These are phyloP conservation scores for Danio kyathit DNA, from an alignment of 2,797 vertebrate species.

Conservation along the genomic window DNA sequence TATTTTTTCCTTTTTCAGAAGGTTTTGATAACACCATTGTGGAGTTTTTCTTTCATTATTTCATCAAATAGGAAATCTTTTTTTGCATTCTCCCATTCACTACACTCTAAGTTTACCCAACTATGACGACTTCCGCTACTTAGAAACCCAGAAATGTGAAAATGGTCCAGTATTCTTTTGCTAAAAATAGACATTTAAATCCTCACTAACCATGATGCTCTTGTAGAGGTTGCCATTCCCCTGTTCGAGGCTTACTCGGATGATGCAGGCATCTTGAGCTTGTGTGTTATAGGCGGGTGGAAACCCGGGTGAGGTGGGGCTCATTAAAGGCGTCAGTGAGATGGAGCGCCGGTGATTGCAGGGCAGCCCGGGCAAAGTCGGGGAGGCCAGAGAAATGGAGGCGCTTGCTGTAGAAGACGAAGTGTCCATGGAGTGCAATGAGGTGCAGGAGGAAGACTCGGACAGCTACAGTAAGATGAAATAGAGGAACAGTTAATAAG, in stretches of 20 bases:
- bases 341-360: slow-evolving; percentile 80
- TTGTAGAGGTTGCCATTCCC: slow-evolving; percentile 93
- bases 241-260: slow-evolving; percentile 88
- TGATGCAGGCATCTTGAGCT: slow-evolving; percentile 87
- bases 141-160: no score
- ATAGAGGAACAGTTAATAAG: not conserved
- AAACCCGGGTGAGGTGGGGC: slow-evolving; percentile 74
- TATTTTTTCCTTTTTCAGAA: no score
- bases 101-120: no score
- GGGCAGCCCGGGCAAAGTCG: slow-evolving; percentile 66
- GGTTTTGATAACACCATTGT: no score
- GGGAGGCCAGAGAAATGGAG: slow-evolving; percentile 73
- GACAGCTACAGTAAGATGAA: slow-evolving; percentile 79
- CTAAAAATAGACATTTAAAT: not conserved
- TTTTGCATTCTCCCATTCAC: no score
- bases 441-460: slow-evolving; percentile 85
- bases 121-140: no score
- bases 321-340: slow-evolving; percentile 73
- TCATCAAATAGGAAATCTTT: no score
- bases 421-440: slow-evolving; percentile 85
- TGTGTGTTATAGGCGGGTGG: slow-evolving; percentile 88
- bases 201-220: slow-evolving; percentile 88
- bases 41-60: no score
- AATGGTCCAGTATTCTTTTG: no score
- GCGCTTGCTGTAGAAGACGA: slow-evolving; percentile 82